Evolutionary conservation across 2,113 vertebrate species (phyloP).

Genomic region (Theristicus caerulescens): DNA sequence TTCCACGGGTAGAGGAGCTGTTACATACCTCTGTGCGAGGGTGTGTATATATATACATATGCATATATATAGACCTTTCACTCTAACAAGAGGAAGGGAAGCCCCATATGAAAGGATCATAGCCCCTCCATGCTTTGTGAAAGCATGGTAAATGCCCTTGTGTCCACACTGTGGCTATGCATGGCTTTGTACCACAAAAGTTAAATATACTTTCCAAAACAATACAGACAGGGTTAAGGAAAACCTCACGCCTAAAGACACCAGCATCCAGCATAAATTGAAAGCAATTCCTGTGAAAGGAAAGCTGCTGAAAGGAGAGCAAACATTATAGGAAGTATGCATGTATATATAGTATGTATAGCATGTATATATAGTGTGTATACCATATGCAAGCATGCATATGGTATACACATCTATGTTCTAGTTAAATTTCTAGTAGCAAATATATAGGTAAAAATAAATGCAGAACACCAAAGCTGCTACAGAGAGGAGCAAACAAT

Average conservation of each 20-base stretch:
- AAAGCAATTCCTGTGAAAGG: not conserved
- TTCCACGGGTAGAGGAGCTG: not conserved
- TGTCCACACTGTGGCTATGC: not conserved
- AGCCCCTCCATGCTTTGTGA: not conserved
- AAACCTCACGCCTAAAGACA: not conserved
- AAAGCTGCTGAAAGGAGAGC: not conserved
- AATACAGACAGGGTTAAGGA: not conserved
- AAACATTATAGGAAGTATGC: not conserved
- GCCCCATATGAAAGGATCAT: not conserved
- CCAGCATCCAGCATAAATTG: not conserved
- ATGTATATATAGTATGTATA: not conserved
- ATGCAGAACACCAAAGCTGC: not conserved
- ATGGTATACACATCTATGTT: not conserved
- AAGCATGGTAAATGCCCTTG: not conserved
- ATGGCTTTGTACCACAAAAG: not conserved
- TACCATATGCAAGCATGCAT: not conserved
- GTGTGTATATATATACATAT: fast-evolving
- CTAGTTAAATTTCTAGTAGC: not conserved
- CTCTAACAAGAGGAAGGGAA: not conserved
- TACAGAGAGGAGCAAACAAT: not conserved
- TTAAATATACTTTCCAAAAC: not conserved
- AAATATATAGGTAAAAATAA: not conserved
- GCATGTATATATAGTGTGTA: not conserved
- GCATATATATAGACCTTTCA: not conserved
- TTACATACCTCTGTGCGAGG: not conserved